phyloP scores from a whole-genome alignment of 2,113 vertebrate species.

The Pelobates fuscus region DNA sequence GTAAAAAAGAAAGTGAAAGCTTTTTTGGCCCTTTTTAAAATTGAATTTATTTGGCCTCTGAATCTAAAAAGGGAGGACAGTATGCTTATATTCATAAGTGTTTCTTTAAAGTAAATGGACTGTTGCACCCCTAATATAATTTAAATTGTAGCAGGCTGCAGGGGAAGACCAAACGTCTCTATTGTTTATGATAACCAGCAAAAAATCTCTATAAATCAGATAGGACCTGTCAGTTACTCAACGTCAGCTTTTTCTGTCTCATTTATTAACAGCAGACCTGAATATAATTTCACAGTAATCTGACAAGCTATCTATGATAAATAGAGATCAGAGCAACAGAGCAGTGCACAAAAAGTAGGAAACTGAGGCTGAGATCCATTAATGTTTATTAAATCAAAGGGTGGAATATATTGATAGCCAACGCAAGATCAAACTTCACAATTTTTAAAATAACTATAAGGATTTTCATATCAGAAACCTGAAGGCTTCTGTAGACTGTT shows the following conservation, averaged over 20 bases:
- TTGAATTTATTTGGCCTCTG: too few relatives aligned
- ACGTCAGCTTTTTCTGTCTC: neutral
- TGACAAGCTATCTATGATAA: constrained; percentile 11
- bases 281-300: constrained; percentile 6
- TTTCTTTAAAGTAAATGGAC: too few relatives aligned
- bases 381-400: constrained; percentile 1
- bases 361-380: neutral
- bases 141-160: too few relatives aligned
- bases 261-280: constrained; percentile 9
- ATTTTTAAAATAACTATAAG: neutral
- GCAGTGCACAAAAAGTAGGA: neutral
- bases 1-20: too few relatives aligned
- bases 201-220: constrained; percentile 11
- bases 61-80: too few relatives aligned
- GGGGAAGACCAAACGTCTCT: neutral
- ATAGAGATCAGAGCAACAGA: constrained; percentile 6
- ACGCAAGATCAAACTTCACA: neutral
- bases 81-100: too few relatives aligned
- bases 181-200: neutral
- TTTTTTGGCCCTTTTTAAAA: too few relatives aligned
- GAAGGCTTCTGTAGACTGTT: too few relatives aligned
- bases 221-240: neutral
- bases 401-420: neutral
- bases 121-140: too few relatives aligned
- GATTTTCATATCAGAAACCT: neutral